Percentiles rank a stretch among this genome's conserved stretches.
Evolutionary conservation across 2,113 vertebrate species (phyloP).

Genomic region (Scopus umbretta): DNA sequence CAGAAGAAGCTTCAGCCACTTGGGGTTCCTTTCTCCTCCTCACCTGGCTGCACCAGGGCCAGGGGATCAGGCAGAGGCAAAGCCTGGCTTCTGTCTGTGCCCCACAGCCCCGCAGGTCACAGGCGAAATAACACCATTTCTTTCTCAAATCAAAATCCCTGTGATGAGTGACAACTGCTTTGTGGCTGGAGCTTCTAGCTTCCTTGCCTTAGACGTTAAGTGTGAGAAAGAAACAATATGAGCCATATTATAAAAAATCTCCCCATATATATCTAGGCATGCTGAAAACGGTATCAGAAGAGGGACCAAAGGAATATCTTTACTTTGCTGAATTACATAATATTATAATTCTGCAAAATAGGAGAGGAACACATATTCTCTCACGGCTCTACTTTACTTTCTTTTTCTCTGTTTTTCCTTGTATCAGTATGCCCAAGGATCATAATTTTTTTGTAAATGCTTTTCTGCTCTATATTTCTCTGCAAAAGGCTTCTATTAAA

Average conservation of each 20-base stretch:
- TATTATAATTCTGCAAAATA: not conserved
- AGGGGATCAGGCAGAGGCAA: accelerated
- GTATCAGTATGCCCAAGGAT: not conserved
- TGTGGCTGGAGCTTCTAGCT: not conserved
- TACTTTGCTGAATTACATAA: not conserved
- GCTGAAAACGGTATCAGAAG: not conserved
- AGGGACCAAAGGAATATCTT: not conserved
- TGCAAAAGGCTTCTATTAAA: not conserved
- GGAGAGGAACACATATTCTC: not conserved
- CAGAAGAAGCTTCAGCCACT: not conserved
- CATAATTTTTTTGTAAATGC: not conserved
- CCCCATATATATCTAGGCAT: not conserved
- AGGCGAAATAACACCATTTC: not conserved
- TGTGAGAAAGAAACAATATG: not conserved
- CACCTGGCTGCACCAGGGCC: not conserved
- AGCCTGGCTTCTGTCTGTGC: accelerated
- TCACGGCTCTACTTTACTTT: not conserved
- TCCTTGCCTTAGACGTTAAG: not conserved
- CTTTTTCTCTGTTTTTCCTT: not conserved
- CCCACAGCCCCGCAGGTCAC: accelerated
- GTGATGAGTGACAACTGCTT: not conserved
- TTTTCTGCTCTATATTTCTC: not conserved
- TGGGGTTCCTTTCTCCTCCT: not conserved
- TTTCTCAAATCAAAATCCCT: not conserved
- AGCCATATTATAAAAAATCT: not conserved